Evolutionary conservation across 2,888 invertebrate species (phyloP).

Genomic region (Dasypolia templi): DNA sequence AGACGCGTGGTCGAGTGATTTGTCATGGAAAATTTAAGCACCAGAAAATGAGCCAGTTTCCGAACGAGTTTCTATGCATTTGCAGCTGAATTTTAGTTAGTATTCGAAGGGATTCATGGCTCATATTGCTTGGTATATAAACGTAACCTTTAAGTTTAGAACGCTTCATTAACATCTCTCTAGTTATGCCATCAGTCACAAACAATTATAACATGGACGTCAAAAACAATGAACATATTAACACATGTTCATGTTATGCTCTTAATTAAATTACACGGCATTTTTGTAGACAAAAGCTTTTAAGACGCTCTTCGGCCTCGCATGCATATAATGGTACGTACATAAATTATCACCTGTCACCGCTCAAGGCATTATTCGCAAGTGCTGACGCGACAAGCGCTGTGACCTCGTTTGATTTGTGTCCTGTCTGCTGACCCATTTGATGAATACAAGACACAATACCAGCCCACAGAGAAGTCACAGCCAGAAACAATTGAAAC

Average conservation of each 20-base stretch:
- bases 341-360: slow-evolving; percentile 69
- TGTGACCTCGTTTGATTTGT: slow-evolving; percentile 70
- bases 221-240: not conserved
- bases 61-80: slow-evolving; percentile 38
- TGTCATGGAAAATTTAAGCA: slow-evolving; percentile 64
- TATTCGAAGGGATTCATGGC: not conserved
- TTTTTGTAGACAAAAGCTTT: slow-evolving; percentile 46
- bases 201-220: not conserved
- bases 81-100: slow-evolving; percentile 23
- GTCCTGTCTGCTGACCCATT: slow-evolving; percentile 62
- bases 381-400: slow-evolving; percentile 63
- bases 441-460: slow-evolving; percentile 61
- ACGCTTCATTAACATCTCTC: slow-evolving; percentile 10
- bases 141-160: slow-evolving; percentile 20
- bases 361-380: slow-evolving; percentile 67
- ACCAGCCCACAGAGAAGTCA: slow-evolving; percentile 32
- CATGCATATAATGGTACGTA: slow-evolving; percentile 35
- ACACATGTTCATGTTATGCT: slow-evolving; percentile 26
- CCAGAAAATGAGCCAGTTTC: slow-evolving; percentile 53
- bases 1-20: slow-evolving; percentile 62
- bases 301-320: slow-evolving; percentile 42
- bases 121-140: slow-evolving; percentile 2
- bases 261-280: slow-evolving; percentile 40
- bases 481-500: slow-evolving; percentile 47
- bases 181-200: slow-evolving; percentile 27